Base-by-base conservation (phyloP, 2,113 vertebrate genomes). In the Chloropsis hardwickii region DNA sequence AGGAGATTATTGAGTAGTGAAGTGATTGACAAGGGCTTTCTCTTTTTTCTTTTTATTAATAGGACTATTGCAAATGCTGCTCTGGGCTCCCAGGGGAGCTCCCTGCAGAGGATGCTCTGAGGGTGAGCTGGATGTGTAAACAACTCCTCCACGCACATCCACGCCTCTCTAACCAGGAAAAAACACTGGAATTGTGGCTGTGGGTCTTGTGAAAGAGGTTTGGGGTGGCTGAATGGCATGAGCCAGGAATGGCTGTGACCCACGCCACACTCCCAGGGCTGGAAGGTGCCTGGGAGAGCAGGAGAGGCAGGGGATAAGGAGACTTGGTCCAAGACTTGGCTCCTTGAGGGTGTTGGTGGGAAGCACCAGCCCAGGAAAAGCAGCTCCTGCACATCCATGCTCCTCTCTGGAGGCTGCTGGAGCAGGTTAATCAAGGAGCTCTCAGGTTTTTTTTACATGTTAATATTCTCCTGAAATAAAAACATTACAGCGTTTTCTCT, bases 361-460 rank as follows among this genome's bases (percentile, higher is more conserved):
- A 54, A 35, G 48, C 40, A 22, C 2, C 9, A 60, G 84, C 77
- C 71, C 67, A 33, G 62, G 86, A 92, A 87, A 87, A 94, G 65
- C 92, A 85, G 78, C 60, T 85, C 85, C 95, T 73, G 90, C 42
- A 9, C 62, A 20, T 64, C n/a, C 28, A 2, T 2, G 40, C n/a
- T 44, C 37, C 35, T 77, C 69, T 33, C 72, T 22, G 21, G 91
- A 33, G 5, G 54, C 64, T 90, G 81, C 58, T 72, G 21, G 78
- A 81, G 90, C 94, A 87, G 93, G 84, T 96, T 96, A 91, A 94
- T 95, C 92, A 95, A 89, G 70, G 92, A 95, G 65, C 84, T 82
- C 92, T 89, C 76, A 54, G 74, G 91, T 76, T 97, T 93, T 90
- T 74, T 93, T 88, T 86, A 90, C 60, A 42, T 79, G 77, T 72